Conservation (phyloP, 2,888 invertebrate species). For the Plebejus melissa region DNA sequence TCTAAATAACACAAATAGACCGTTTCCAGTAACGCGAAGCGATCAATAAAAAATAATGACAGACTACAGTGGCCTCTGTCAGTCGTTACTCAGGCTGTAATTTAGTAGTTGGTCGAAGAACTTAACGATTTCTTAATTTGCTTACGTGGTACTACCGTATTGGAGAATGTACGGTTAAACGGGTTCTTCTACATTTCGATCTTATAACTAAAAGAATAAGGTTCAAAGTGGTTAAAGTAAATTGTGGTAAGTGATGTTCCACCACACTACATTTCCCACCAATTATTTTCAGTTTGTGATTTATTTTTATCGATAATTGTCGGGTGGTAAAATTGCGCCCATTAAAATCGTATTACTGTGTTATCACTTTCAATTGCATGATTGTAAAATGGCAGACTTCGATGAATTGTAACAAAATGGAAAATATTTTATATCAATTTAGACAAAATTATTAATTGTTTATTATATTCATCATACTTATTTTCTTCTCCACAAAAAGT, state of each 20-base stretch:
- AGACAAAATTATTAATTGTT: too few species aligned
- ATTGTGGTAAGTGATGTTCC: background rate
- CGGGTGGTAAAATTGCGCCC: background rate
- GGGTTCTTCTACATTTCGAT: background rate
- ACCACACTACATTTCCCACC: slow-evolving; percentile 10
- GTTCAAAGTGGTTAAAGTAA: background rate
- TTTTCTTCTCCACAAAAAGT: too few species aligned
- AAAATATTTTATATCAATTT: background rate
- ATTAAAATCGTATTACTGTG: background rate
- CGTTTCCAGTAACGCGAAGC: background rate
- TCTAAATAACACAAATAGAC: background rate
- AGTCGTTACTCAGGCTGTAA: slow-evolving; percentile 14
- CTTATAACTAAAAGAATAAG: background rate
- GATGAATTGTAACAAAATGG: background rate
- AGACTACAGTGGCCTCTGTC: slow-evolving; percentile 10
- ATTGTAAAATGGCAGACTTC: background rate
- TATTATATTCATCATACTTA: too few species aligned
- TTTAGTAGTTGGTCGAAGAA: slow-evolving; percentile 20
- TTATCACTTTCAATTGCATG: background rate
- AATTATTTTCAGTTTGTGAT: slow-evolving; percentile 4
- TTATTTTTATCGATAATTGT: slow-evolving; percentile 18
- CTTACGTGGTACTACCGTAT: slow-evolving; percentile 17
- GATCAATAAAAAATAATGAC: slow-evolving; percentile 30
- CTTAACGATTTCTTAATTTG: slow-evolving; percentile 29
- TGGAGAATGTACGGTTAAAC: slow-evolving; percentile 9